Conservation (phyloP, 2,113 vertebrate genomes). For the Phrynosoma platyrhinos region DNA sequence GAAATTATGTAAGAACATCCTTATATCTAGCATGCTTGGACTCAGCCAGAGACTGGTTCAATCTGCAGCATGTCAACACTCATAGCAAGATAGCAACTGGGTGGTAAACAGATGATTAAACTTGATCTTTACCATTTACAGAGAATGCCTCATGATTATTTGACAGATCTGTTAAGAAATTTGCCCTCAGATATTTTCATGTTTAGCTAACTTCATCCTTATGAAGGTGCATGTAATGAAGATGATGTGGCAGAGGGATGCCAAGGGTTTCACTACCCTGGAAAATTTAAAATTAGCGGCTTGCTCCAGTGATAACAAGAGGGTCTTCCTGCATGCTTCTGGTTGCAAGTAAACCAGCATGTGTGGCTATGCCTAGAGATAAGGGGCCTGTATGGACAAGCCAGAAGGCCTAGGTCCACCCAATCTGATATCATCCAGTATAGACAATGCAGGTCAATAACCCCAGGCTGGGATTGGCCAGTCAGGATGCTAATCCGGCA, state of each 20-base stretch:
- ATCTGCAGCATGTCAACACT: not conserved
- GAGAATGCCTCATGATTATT: not conserved
- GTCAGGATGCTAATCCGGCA: no score
- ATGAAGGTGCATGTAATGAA: no score
- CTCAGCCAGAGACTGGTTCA: not conserved
- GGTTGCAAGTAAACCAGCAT: not conserved
- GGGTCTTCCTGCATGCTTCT: not conserved
- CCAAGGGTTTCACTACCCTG: not conserved
- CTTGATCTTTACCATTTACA: not conserved
- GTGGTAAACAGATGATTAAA: not conserved
- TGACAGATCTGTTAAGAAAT: not conserved
- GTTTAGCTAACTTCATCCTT: not conserved
- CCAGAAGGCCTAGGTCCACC: no score
- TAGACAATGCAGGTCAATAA: no score
- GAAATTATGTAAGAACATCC: not conserved
- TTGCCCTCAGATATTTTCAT: not conserved
- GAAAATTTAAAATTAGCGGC: not conserved
- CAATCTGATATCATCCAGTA: no score
- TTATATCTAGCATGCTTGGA: not conserved
- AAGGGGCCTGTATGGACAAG: no score
- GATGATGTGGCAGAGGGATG: no score
- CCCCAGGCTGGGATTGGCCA: no score
- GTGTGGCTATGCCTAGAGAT: no score
- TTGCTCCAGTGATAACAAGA: not conserved
- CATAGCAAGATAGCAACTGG: not conserved